phyloP scores from a whole-genome alignment of 2,888 invertebrate species.

The Baccha elongata region DNA sequence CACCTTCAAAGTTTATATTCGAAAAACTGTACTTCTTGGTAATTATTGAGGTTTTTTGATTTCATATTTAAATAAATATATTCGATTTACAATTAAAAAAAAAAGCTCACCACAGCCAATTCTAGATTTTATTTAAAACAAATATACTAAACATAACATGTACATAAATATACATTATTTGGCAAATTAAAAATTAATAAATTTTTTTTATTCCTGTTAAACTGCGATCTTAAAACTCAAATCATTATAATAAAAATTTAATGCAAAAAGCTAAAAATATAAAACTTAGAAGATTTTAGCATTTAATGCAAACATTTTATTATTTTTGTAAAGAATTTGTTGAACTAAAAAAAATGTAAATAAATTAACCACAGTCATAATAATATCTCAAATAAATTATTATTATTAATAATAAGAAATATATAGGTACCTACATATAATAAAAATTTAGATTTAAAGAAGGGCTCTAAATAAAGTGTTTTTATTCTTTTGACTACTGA shows the following conservation, averaged over 20 bases:
- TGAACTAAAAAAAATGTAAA: conserved; percentile 31
- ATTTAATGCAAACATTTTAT: conserved; percentile 63
- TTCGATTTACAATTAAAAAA: too few species aligned
- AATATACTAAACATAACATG: conserved; percentile 30
- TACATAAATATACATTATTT: conserved; percentile 6
- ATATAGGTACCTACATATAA: conserved; percentile 38
- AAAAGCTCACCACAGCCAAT: conserved; percentile 67
- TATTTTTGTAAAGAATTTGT: conserved; percentile 60
- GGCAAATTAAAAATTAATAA: conserved; percentile 17
- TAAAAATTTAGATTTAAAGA: conserved; percentile 49
- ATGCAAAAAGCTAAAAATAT: background rate
- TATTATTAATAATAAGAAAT: conserved; percentile 29
- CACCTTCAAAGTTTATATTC: too few species aligned
- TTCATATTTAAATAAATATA: too few species aligned
- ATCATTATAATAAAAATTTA: too few species aligned
- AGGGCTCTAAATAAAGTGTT: conserved; percentile 56
- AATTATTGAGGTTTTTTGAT: too few species aligned
- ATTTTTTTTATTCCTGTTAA: conserved; percentile 11
- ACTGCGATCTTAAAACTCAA: conserved; percentile 14
- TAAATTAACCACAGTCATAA: conserved; percentile 37
- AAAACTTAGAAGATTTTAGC: conserved; percentile 15
- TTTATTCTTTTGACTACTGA: too few species aligned
- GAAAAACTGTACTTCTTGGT: too few species aligned
- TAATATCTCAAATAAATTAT: conserved; percentile 36
- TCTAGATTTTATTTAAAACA: conserved; percentile 45